Percentiles rank a stretch among this genome's conserved stretches.
These are phyloP conservation scores for Zelostemma sp. DNA, from an alignment of 1,140 invertebrate genomes.

Conservation along the genomic window DNA sequence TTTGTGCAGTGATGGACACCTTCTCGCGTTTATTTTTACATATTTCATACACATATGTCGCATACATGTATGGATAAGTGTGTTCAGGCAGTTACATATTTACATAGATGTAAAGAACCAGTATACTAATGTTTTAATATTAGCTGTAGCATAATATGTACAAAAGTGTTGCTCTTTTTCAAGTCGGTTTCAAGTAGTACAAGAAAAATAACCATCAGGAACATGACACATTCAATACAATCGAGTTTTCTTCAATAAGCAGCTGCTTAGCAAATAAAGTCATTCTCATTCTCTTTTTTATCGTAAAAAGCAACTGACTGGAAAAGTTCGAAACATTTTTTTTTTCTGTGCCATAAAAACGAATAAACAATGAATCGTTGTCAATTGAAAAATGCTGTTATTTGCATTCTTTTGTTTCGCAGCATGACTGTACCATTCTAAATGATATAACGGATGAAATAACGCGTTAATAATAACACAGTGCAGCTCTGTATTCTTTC, in stretches of 20 bases:
- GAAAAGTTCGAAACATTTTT: neutral
- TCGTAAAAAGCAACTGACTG: conserved; percentile 1
- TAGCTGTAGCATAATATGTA: conserved; percentile 59
- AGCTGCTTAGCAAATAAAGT: too few species aligned
- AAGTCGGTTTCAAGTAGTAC: conserved; percentile 39
- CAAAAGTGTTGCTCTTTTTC: conserved; percentile 52
- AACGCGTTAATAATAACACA: conserved; percentile 32
- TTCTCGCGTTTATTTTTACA: conserved; percentile 49
- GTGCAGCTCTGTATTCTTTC: conserved; percentile 37
- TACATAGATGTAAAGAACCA: conserved; percentile 66
- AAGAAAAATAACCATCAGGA: conserved; percentile 38
- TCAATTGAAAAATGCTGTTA: too few species aligned
- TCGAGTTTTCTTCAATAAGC: neutral
- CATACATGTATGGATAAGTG: conserved; percentile 46
- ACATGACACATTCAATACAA: conserved; percentile 20
- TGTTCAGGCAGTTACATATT: conserved; percentile 67
- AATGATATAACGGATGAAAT: conserved; percentile 34
- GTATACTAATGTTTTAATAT: conserved; percentile 57
- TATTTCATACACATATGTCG: conserved; percentile 46
- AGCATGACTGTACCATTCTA: conserved; percentile 34
- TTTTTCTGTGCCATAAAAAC: too few species aligned
- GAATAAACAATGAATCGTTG: neutral
- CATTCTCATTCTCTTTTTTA: too few species aligned
- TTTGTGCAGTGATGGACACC: conserved; percentile 43
- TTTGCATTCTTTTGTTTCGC: conserved; percentile 1